Base-by-base conservation (phyloP, 2,888 invertebrate species). In the Sclerodermus sp. region DNA sequence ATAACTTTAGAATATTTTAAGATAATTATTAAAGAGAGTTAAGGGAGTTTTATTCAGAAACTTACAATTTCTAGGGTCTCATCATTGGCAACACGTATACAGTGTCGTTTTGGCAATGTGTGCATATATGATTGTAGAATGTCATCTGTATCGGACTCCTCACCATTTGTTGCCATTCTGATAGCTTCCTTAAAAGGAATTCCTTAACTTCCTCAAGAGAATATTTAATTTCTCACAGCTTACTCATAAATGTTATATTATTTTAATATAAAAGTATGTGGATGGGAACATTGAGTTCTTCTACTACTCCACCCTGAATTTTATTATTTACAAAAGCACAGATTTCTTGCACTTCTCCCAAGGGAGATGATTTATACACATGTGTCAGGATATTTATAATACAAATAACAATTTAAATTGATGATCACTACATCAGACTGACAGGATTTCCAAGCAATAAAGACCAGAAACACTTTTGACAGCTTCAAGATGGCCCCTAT, bases 141-240 rank as follows among this genome's bases (percentile, higher is more conserved):
- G 46, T 74, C 74, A 30, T 74, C 73, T 13, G 68, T 72, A 37
- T 77, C 77, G 4, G 73, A 76, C 43, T 76, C 75, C 43, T 77
- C 76, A 31, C 69, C 66, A 51, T 76, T 74, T 37, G 76, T 77
- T 49, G 77, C 76, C 75, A 77, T 76, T 65, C 52, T 47, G 44
- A 49, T 47, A 46, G 52, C 13, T 34, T 34, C 6, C 10, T 8
- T 4, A 34, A 12, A 34, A 12, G 4, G 10, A 34, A 12, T 34
- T 34, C 4, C 10, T 34, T 34, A 4, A 23, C 3, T 23, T 23
- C 23, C 4, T 8, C 4, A 34, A 8, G 13, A 12, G 4, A 13
- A 13, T 34, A 34, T 4, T 34, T 34, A n/a, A n/a, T 13, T 34
- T 3, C 12, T 34, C 30, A 30, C 10, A 9, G 12, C 4, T 34